Evolutionary conservation across 1,140 invertebrate genomes (phyloP).

Genomic region (Brachionus sp.): DNA sequence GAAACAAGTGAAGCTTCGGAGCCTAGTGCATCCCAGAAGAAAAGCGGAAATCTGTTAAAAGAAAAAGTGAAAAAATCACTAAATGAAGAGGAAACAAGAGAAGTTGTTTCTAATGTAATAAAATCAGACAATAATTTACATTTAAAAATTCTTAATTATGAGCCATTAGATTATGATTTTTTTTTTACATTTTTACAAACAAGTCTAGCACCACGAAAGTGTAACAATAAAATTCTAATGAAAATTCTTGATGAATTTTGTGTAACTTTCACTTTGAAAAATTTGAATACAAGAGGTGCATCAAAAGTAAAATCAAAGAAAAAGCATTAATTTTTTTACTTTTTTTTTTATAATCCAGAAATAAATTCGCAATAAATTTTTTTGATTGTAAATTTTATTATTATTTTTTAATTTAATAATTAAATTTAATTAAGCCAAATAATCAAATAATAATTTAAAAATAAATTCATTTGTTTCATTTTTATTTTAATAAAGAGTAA

Average conservation of each 20-base stretch:
- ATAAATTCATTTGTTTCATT: too few species aligned
- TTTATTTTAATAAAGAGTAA: too few species aligned
- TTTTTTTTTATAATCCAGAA: not conserved
- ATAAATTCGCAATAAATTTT: not conserved
- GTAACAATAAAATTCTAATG: constrained; percentile 31
- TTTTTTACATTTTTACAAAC: not conserved
- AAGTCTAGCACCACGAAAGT: not conserved
- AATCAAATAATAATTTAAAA: too few species aligned
- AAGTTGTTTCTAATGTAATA: not conserved
- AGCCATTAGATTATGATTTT: constrained; percentile 29
- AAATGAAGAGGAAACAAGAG: not conserved
- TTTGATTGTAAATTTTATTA: not conserved
- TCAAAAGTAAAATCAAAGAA: constrained; percentile 5
- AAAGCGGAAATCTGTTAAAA: constrained; percentile 2
- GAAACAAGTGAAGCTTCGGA: not conserved
- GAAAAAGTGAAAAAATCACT: constrained; percentile 13
- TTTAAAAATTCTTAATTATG: constrained; percentile 30
- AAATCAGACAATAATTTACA: constrained; percentile 34
- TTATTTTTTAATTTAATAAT: not conserved
- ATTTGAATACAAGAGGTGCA: constrained; percentile 29
- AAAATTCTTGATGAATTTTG: constrained; percentile 40
- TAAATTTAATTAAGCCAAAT: too few species aligned
- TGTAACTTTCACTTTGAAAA: constrained; percentile 45
- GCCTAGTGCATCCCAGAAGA: not conserved
- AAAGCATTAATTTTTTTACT: constrained; percentile 16